phyloP scores from a whole-genome alignment of 2,797 vertebrate genomes.

The Periparus ater region DNA sequence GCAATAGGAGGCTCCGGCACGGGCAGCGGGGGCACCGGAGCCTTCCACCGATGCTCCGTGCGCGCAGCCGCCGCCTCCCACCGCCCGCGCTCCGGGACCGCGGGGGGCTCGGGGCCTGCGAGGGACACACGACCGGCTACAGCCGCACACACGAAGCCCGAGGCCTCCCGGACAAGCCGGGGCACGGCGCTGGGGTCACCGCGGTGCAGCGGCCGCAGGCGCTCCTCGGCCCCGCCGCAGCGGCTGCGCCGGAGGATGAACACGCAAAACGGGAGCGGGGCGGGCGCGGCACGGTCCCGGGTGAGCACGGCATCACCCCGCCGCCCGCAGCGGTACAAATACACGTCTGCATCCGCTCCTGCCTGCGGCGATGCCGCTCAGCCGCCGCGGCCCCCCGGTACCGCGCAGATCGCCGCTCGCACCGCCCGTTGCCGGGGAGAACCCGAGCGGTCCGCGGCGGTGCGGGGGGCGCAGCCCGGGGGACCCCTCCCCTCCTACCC shows the following conservation, averaged over 20 bases:
- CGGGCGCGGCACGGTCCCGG: neutral
- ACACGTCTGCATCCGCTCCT: neutral
- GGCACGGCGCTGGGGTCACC: neutral
- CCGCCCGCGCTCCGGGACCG: neutral
- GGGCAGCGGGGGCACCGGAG: neutral
- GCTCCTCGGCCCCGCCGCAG: neutral
- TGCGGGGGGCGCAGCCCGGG: neutral
- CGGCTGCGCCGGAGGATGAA: neutral
- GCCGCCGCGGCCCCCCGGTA: neutral
- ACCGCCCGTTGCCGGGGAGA: neutral
- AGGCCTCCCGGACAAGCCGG: neutral
- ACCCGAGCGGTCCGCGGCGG: neutral
- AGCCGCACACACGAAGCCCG: neutral
- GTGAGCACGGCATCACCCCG: neutral
- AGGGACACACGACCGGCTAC: neutral
- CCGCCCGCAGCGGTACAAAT: neutral
- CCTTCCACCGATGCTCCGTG: neutral
- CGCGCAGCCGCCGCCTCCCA: neutral
- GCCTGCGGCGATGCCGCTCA: neutral
- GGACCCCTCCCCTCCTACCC: neutral
- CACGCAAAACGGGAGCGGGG: neutral
- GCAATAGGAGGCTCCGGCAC: rapidly evolving
- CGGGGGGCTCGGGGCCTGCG: neutral
- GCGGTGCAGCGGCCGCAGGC: neutral
- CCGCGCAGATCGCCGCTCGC: neutral